phyloP scores from a whole-genome alignment of 2,888 invertebrate genomes.

The Cheilosia variabilis region DNA sequence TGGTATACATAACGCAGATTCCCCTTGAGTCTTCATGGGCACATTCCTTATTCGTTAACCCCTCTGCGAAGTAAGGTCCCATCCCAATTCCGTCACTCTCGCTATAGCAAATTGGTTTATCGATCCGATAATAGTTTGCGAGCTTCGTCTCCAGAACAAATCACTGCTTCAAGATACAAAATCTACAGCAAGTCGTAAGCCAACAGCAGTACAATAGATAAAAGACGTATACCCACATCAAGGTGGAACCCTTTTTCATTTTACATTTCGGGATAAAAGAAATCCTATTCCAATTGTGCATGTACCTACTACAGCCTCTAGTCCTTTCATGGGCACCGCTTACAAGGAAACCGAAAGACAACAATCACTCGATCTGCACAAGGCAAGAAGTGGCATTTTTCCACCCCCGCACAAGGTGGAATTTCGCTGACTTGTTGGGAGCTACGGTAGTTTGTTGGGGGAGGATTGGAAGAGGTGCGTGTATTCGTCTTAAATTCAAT shows the following conservation, averaged over 20 bases:
- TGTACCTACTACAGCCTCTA: background rate
- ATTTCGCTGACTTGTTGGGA: slow-evolving; percentile 18
- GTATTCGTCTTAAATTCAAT: slow-evolving; percentile 53
- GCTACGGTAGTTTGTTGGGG: background rate
- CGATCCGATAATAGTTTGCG: background rate
- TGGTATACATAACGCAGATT: no score
- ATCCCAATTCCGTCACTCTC: background rate
- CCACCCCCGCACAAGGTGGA: slow-evolving; percentile 20
- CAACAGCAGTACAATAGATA: slow-evolving; percentile 45
- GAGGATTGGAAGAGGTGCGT: background rate
- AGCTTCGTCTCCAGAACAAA: background rate
- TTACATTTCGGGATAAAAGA: slow-evolving; percentile 22
- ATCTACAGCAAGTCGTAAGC: background rate
- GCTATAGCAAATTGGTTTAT: slow-evolving; percentile 5
- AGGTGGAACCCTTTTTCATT: slow-evolving; percentile 54
- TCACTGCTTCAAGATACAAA: slow-evolving; percentile 7
- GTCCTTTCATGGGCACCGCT: slow-evolving; percentile 9
- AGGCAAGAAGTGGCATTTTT: background rate
- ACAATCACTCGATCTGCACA: slow-evolving; percentile 40
- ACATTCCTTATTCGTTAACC: background rate
- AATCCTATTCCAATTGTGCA: slow-evolving; percentile 37
- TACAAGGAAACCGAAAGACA: slow-evolving; percentile 30
- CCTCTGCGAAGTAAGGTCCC: background rate
- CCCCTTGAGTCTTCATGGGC: no score
- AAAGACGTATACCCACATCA: slow-evolving; percentile 40